phyloP scores from a whole-genome alignment of 2,888 invertebrate genomes.

The Abrostola triplasia region DNA sequence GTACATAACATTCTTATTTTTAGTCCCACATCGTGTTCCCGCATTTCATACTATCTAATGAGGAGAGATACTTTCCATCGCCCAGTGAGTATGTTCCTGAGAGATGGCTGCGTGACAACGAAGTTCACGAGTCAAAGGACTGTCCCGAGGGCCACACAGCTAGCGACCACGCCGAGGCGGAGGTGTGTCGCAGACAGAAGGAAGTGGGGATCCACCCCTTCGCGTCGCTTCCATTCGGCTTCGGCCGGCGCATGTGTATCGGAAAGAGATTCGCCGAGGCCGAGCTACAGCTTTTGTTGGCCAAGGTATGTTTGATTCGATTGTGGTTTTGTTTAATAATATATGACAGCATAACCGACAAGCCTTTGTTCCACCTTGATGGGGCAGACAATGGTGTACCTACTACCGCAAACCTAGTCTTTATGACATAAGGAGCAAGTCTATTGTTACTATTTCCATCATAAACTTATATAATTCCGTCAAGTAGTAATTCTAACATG shows the following conservation, averaged over 20 bases:
- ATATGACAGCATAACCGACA: constrained; percentile 5
- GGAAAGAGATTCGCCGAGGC: constrained; percentile 94
- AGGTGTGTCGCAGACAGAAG: constrained; percentile 81
- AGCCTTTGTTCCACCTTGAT: constrained; percentile 2
- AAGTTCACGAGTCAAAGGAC: constrained; percentile 49
- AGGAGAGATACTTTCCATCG: constrained; percentile 91
- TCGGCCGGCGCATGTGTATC: constrained; percentile 92
- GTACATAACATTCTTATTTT: constrained; percentile 54
- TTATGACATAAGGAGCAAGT: constrained; percentile 10
- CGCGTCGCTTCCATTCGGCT: constrained; percentile 93
- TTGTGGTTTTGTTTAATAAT: constrained; percentile 10
- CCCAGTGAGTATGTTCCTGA: constrained; percentile 92
- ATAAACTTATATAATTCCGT: constrained; percentile 10
- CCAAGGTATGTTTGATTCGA: constrained; percentile 87
- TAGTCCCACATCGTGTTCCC: constrained; percentile 94
- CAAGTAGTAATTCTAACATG: background rate
- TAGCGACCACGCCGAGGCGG: constrained; percentile 52
- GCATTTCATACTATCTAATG: constrained; percentile 93
- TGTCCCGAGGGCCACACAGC: constrained; percentile 40
- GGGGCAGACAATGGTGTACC: constrained; percentile 5
- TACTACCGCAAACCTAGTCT: background rate
- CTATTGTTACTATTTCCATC: constrained; percentile 21
- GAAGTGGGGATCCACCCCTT: constrained; percentile 91
- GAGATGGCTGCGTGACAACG: constrained; percentile 91
- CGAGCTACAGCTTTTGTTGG: constrained; percentile 91